Base-by-base conservation (phyloP, 1,140 invertebrate species). In the Oreohelix idahoensis region DNA sequence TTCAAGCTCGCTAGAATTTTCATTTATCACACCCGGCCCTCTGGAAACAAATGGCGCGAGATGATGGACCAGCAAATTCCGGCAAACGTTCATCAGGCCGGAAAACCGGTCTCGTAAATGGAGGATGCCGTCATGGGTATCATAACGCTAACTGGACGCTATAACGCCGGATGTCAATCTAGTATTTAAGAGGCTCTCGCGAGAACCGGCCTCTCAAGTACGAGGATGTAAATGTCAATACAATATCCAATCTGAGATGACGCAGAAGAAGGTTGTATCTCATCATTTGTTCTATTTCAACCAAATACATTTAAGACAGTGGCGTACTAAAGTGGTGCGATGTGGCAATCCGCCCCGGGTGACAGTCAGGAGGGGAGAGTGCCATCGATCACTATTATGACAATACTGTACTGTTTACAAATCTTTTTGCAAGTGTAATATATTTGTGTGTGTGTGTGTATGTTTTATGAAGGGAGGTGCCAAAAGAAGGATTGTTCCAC, bases 71-170 rank as follows among this genome's bases (percentile, higher is more conserved):
- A 20, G 71, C 20, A 73, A 73, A 73, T 45, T 73, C 71, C 36
- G 71, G 71, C 71, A 39, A 45, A n/a, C 71, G 71, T 73, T 73
- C 71, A 73, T 73, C 71, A 45, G 36, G 71, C 71, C 36, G 71
- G 71, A 45, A 45, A 73, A 39, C 42, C 36, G 71, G 71, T 4
- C 71, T 42, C 71, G 36, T 73, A 42, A 73, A 73, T 73, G 71
- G 71, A 42, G 71, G 35, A 8, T 73, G 38, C 38, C 38, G 71
- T 42, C 71, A 73, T 42, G 26, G 13, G 36, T 73, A 45, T 73
- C 36, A 73, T 73, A 73, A 42, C 71, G 42, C 42, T 42, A 73
- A 73, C 71, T 39, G 38, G 38, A 17, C 42, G 1, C n/a, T 45
- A 42, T 39, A 42, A 42, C 38, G 71, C 71, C 71, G 71, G 36